Evolutionary conservation across 2,113 vertebrate species (phyloP).

Genomic region (Donacobius atricapilla): DNA sequence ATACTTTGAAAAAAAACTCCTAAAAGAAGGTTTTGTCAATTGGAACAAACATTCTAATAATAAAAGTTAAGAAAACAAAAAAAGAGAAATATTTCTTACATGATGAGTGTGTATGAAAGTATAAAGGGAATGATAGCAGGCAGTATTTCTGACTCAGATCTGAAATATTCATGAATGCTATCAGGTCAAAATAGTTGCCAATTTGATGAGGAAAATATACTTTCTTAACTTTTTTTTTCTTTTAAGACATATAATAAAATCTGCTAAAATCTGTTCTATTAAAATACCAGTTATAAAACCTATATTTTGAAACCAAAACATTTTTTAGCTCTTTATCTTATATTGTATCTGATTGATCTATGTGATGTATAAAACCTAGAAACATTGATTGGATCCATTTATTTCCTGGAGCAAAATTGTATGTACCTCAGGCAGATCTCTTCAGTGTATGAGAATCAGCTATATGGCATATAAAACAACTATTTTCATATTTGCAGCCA

Average conservation of each 20-base stretch:
- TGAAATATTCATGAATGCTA: not conserved
- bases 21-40: not conserved
- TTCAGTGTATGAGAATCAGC: not conserved
- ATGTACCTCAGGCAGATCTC: not conserved
- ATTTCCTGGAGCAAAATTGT: not conserved
- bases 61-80: not conserved
- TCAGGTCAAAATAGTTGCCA: not conserved
- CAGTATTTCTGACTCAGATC: not conserved
- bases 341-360: not conserved
- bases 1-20: constrained; percentile 19
- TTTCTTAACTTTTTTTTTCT: not conserved
- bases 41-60: constrained; percentile 36
- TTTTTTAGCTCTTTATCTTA: not conserved
- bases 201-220: not conserved
- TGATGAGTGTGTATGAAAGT: not conserved
- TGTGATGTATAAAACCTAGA: not conserved
- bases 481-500: not conserved
- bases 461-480: not conserved
- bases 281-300: not conserved
- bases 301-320: constrained; percentile 16
- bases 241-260: not conserved
- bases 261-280: not conserved
- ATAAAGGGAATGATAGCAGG: not conserved
- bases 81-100: not conserved
- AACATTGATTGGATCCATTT: not conserved